Conservation (phyloP, 2,797 vertebrate genomes). For the Pagetopsis macropterus region DNA sequence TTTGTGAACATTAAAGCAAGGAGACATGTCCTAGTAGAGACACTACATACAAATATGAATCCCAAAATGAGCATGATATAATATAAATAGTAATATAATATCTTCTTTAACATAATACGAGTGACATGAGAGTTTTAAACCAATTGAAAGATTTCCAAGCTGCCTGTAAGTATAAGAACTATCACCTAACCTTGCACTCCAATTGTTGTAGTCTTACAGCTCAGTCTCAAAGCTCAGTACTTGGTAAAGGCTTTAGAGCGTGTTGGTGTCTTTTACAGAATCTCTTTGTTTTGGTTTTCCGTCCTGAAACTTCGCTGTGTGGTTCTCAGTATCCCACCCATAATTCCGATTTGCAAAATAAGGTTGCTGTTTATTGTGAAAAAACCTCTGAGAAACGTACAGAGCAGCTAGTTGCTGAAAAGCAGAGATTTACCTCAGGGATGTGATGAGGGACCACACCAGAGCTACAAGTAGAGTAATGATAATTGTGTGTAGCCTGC, state of each 20-base stretch:
- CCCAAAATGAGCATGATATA: too few species aligned
- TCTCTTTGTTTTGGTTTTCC: not conserved
- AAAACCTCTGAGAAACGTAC: not conserved
- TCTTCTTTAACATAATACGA: too few species aligned
- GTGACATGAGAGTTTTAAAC: too few species aligned
- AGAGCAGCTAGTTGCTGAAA: not conserved
- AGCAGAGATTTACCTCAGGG: not conserved
- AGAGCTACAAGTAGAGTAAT: not conserved
- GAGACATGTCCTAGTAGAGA: too few species aligned
- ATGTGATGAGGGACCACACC: not conserved
- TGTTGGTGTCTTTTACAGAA: not conserved
- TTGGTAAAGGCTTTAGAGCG: not conserved
- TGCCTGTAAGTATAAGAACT: too few species aligned
- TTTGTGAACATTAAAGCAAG: too few species aligned
- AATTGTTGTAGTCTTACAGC: too few species aligned
- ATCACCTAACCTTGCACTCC: too few species aligned
- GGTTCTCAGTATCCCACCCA: not conserved
- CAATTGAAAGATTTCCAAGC: too few species aligned
- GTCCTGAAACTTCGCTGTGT: not conserved
- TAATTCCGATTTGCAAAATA: not conserved
- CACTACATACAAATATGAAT: too few species aligned
- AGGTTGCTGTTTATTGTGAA: not conserved
- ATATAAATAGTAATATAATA: too few species aligned
- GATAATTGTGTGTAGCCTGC: not conserved
- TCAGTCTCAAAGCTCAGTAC: too few species aligned